Evolutionary conservation across 2,113 vertebrate genomes (phyloP), one percentile per base, ranked within the genome.

Genomic region (Notothenia rossii): DNA sequence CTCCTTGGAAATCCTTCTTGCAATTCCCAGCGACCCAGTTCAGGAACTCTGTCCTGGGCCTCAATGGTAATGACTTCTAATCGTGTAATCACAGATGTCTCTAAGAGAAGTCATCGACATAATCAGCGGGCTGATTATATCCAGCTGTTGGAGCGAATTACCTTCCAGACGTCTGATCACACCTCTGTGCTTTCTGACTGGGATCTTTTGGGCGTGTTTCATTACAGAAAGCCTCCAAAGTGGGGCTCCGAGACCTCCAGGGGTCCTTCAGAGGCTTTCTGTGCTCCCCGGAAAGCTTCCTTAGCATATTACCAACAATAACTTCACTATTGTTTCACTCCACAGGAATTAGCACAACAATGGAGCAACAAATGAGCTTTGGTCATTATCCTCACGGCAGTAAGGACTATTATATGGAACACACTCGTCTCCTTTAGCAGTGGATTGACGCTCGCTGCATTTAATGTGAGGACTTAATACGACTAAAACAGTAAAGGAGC

Each of bases 81-180:
- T 90, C 79, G 84, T 88, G 77, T 92, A 87, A 91, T 92, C 89
- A 92, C 86, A 91, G 90, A 86, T 89, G 89, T 83, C 79, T 80
- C 67, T 67, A 66, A 80, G 33, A 76, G 79, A 83, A 83, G 83
- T 77, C 86, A 73, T 60, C 82, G 85, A 90, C 81, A 84, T 89
- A 92, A 84, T 89, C 87, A 80, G 82, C 50, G 62, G 68, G 88
- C 85, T 91, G 77, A 89, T 89, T 89, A 84, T 68, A 88, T 58
- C 73, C 75, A 86, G 83, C 88, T 83, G 84, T 82, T 86, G 75
- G 81, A 80, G 89, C 86, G 83, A 88, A 91, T 93, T 90, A 89
- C 70, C 65, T 70, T 75, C 78, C 20, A 64, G 49, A 79, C 65
- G 76, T 82, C 81, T 25, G 74, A 81, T 89, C 77, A 73, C 33